A percentile compares a stretch with the other conserved stretches of the same genome.
phyloP scores from a whole-genome alignment of 1,140 invertebrate genomes.

The Varroa destructor region DNA sequence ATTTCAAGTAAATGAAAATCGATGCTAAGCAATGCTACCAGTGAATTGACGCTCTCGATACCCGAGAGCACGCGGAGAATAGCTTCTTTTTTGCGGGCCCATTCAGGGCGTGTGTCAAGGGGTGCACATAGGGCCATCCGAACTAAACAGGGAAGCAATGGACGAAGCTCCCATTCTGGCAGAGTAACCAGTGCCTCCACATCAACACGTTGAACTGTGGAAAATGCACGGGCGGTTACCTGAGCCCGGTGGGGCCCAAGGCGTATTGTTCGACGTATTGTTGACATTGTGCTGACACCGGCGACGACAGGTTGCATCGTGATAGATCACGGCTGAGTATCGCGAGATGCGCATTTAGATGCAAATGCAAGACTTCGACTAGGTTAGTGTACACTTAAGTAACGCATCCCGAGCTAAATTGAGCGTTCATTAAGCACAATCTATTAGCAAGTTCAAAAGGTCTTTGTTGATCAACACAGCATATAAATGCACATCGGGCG shows the following conservation, averaged over 20 bases:
- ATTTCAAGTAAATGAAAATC: constrained; percentile 84
- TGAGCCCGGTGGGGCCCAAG: background rate
- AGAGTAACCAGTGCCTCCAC: constrained; percentile 39
- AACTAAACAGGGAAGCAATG: constrained; percentile 74
- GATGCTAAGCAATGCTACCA: constrained; percentile 79
- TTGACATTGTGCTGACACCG: too few relatives aligned
- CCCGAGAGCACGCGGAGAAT: constrained; percentile 74
- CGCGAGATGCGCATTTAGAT: too few relatives aligned
- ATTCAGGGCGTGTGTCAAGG: constrained; percentile 65
- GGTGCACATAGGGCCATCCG: constrained; percentile 81
- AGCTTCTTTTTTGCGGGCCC: constrained; percentile 65
- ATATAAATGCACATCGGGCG: too few relatives aligned
- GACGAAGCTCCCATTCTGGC: constrained; percentile 58
- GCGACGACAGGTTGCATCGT: too few relatives aligned
- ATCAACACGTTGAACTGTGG: constrained; percentile 6
- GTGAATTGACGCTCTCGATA: constrained; percentile 82
- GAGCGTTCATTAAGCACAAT: too few relatives aligned
- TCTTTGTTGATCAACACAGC: too few relatives aligned
- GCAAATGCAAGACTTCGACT: too few relatives aligned
- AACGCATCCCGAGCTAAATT: too few relatives aligned
- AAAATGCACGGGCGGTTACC: constrained; percentile 9
- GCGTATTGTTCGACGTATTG: background rate
- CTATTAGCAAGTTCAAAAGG: too few relatives aligned
- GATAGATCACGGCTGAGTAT: too few relatives aligned
- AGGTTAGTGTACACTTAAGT: too few relatives aligned